A percentile compares a stretch with the other conserved stretches of the same genome.
phyloP scores from a whole-genome alignment of 2,888 invertebrate genomes.

The Taphrorychus bicolor region DNA sequence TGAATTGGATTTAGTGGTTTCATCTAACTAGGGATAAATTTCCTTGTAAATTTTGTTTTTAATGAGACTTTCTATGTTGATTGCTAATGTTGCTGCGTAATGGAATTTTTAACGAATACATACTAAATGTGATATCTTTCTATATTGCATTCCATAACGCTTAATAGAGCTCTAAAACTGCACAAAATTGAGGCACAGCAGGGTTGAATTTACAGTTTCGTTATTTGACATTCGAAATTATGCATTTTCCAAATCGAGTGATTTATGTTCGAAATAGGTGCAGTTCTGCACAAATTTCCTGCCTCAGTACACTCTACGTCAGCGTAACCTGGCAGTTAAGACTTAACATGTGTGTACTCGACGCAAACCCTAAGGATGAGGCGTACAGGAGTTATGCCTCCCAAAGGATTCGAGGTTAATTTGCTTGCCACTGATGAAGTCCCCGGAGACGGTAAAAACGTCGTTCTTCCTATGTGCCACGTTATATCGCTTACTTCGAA shows the following conservation, averaged over 20 bases:
- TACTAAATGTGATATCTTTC: slow-evolving; percentile 1
- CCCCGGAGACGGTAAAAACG: slow-evolving; percentile 52
- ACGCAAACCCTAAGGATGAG: slow-evolving; percentile 51
- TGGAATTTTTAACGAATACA: background rate
- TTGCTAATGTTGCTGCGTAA: background rate
- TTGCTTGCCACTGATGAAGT: slow-evolving; percentile 59
- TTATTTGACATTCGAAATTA: too few relatives aligned
- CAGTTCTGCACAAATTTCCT: background rate
- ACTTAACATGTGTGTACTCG: slow-evolving; percentile 28
- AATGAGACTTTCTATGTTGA: background rate
- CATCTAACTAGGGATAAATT: background rate
- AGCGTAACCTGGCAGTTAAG: background rate
- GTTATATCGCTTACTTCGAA: slow-evolving; percentile 30
- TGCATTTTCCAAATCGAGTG: too few relatives aligned
- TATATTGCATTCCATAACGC: background rate
- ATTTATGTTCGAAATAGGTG: background rate
- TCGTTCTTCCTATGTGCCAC: slow-evolving; percentile 40
- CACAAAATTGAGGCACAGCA: background rate
- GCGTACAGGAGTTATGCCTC: slow-evolving; percentile 56
- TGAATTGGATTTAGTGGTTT: background rate
- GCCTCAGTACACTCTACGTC: background rate
- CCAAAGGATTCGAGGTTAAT: slow-evolving; percentile 56
- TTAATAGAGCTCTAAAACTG: background rate
- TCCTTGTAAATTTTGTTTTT: background rate
- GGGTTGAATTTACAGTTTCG: background rate